Percentiles rank a stretch among this genome's conserved stretches.
Conservation (phyloP, 2,797 vertebrate genomes). For the Pyrocephalus nanus region DNA sequence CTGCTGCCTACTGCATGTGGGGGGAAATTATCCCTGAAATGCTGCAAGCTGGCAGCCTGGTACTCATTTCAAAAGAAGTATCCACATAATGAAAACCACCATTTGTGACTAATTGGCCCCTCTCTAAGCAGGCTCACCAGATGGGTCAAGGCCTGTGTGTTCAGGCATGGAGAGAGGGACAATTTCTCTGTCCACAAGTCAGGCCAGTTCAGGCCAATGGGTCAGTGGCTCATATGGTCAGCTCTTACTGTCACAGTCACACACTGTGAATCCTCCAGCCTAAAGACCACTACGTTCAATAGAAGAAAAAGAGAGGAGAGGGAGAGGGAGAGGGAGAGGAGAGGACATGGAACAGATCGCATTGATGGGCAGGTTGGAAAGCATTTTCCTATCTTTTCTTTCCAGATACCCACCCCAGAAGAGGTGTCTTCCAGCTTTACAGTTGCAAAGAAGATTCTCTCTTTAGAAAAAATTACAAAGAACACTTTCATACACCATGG, state of each 20-base stretch:
- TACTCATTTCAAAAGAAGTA: not conserved
- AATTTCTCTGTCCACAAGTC: not conserved
- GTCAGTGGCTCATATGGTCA: not conserved
- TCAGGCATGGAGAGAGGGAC: not conserved
- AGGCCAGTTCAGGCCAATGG: not conserved
- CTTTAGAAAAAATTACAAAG: not conserved
- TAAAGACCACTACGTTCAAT: not conserved
- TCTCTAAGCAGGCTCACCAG: not conserved
- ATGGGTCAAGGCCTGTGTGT: not conserved
- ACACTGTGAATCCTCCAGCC: not conserved
- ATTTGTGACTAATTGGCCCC: not conserved
- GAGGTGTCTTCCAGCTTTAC: not conserved
- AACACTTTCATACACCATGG: not conserved
- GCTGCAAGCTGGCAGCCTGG: not conserved
- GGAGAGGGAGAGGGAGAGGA: too few species aligned
- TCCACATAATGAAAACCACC: not conserved
- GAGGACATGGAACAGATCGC: not conserved
- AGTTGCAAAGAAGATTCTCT: not conserved
- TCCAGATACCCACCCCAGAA: not conserved
- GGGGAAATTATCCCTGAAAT: not conserved
- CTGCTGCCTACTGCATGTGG: not conserved
- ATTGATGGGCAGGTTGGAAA: not conserved
- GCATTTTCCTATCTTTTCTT: not conserved
- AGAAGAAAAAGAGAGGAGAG: not conserved
- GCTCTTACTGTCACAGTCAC: not conserved